These are phyloP conservation scores for Triplophysa bombifrons DNA, from an alignment of 2,797 vertebrate genomes.

Conservation along the genomic window DNA sequence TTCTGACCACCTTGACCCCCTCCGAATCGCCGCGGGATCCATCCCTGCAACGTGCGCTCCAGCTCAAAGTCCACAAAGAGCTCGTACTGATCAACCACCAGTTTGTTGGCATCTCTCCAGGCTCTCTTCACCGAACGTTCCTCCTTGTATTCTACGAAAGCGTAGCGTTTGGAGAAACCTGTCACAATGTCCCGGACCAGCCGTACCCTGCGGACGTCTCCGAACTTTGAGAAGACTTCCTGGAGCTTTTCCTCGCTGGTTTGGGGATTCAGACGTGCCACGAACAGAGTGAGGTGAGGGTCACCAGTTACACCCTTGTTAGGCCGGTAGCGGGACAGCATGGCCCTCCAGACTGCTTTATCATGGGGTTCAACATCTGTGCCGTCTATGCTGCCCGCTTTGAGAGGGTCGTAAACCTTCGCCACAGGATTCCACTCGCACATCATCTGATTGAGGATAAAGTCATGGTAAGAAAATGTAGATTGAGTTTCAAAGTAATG, in stretches of 20 bases:
- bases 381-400: constrained; percentile 96
- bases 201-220: constrained; percentile 85
- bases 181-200: constrained; percentile 91
- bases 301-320: constrained; percentile 90
- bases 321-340: constrained; percentile 86
- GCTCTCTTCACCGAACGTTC: constrained; percentile 86
- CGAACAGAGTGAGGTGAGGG: constrained; percentile 89
- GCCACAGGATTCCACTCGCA: constrained; percentile 92
- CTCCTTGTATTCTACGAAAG: constrained; percentile 92
- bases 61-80: constrained; percentile 93
- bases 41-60: constrained; percentile 89
- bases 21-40: constrained; percentile 91
- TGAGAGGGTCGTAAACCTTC: constrained; percentile 90
- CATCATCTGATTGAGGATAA: constrained; percentile 71
- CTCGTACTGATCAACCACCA: constrained; percentile 91
- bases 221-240: constrained; percentile 89
- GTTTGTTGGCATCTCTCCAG: constrained; percentile 87
- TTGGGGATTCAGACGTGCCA: constrained; percentile 86
- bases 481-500: background rate
- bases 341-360: constrained; percentile 90
- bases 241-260: constrained; percentile 89
- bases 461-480: background rate
- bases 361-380: constrained; percentile 94
- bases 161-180: constrained; percentile 92
- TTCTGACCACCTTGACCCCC: constrained; percentile 95